Evolutionary conservation across 2,113 vertebrate species (phyloP).

Genomic region (Dissostichus mawsoni): DNA sequence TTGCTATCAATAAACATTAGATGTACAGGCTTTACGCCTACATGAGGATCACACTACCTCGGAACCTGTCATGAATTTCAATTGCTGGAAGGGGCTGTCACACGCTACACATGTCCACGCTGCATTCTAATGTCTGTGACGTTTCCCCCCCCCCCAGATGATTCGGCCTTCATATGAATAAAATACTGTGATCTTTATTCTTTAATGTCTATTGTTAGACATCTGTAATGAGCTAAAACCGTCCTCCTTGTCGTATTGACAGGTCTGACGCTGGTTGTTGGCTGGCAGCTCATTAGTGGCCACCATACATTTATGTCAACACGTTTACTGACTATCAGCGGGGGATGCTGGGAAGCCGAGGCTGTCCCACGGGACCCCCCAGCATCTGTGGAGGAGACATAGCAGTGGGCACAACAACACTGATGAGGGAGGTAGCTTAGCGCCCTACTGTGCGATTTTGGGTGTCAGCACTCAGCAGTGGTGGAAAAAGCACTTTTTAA

Average conservation of each 20-base stretch:
- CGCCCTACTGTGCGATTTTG: conserved; percentile 39
- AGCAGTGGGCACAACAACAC: conserved; percentile 41
- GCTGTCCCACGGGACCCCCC: conserved; percentile 58
- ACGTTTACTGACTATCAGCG: conserved; percentile 67
- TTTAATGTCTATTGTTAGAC: conserved; percentile 68
- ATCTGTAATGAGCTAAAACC: conserved; percentile 62
- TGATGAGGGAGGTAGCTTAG: conserved; percentile 39
- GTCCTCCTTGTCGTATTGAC: conserved; percentile 61
- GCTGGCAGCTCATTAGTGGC: conserved; percentile 80
- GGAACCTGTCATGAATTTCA: conserved; percentile 78
- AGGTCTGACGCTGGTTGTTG: conserved; percentile 63
- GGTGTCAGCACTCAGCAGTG: conserved; percentile 18
- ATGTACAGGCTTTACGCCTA: conserved; percentile 76
- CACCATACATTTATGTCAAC: conserved; percentile 77
- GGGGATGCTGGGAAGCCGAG: conserved; percentile 55
- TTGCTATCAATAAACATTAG: conserved; percentile 80
- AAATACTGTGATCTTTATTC: conserved; percentile 29
- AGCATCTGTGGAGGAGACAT: conserved; percentile 66
- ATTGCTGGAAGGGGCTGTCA: conserved; percentile 56
- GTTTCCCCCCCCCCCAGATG: neutral
- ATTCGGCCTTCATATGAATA: conserved; percentile 46
- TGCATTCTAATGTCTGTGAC: conserved; percentile 61
- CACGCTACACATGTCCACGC: conserved; percentile 57
- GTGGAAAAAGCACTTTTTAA: no score
- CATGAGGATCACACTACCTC: conserved; percentile 61